Percentiles rank a stretch among this genome's conserved stretches.
Evolutionary conservation across 2,797 vertebrate genomes (phyloP).

Genomic region (Alouatta caraya): DNA sequence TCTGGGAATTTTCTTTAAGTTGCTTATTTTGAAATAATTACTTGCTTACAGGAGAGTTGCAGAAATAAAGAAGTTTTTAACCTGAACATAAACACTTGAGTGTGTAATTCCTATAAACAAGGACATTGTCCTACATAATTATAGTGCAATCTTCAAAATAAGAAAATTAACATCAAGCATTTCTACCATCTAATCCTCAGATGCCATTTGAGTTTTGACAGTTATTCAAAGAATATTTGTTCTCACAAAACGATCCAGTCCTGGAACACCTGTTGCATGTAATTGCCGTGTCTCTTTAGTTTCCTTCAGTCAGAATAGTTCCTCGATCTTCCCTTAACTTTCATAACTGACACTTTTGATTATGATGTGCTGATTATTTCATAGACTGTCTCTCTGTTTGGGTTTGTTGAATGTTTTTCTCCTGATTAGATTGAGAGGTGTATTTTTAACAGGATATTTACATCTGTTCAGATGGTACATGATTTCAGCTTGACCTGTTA

Average conservation of each 20-base stretch:
- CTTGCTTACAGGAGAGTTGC: neutral
- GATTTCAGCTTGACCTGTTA: neutral
- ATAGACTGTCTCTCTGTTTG: neutral
- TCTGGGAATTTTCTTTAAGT: constrained; percentile 2
- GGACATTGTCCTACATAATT: neutral
- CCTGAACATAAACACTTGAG: neutral
- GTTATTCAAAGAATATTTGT: neutral
- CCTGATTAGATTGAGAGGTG: neutral
- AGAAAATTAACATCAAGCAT: neutral
- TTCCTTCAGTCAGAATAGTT: neutral
- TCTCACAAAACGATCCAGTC: neutral
- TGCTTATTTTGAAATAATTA: neutral
- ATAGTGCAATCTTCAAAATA: neutral
- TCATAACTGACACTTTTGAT: neutral
- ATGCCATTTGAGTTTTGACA: neutral
- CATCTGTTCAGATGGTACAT: neutral
- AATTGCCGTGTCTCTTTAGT: neutral
- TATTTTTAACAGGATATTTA: neutral
- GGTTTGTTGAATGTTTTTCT: neutral
- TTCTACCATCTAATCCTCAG: neutral
- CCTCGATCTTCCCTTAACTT: neutral
- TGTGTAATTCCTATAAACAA: neutral
- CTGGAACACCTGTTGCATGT: neutral
- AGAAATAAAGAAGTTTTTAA: neutral
- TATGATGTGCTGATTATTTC: neutral